Conservation (phyloP, 2,113 vertebrate genomes). For the Cynopterus brachyotis region DNA sequence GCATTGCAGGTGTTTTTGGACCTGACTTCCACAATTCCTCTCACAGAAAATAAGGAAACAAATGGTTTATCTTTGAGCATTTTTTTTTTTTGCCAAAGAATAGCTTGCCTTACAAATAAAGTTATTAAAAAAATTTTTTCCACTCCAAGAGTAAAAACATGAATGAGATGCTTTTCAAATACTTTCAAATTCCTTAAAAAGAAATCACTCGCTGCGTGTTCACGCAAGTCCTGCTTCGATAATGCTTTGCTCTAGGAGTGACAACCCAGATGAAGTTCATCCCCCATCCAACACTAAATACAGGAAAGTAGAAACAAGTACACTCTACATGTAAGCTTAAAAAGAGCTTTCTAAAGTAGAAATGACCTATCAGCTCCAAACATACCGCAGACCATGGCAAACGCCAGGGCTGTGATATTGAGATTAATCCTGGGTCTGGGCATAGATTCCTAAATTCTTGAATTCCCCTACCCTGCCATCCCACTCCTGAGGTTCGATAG, state of each 20-base stretch:
- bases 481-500: neutral
- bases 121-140: neutral
- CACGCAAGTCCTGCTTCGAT: neutral
- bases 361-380: neutral
- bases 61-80: neutral
- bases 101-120: neutral
- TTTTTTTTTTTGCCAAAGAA: conserved; percentile 19
- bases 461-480: neutral
- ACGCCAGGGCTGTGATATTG: neutral
- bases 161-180: neutral
- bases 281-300: rapidly evolving
- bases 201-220: neutral
- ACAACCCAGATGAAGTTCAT: neutral
- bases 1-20: neutral
- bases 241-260: neutral
- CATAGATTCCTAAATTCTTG: neutral
- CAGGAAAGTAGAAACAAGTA: neutral
- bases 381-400: neutral
- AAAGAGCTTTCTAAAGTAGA: neutral
- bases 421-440: neutral
- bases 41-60: neutral
- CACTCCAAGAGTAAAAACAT: neutral
- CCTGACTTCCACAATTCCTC: neutral
- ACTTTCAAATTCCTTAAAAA: conserved; percentile 25
- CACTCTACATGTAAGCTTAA: neutral